Conservation (phyloP, 2,888 invertebrate species). For the Tinea semifulvella region DNA sequence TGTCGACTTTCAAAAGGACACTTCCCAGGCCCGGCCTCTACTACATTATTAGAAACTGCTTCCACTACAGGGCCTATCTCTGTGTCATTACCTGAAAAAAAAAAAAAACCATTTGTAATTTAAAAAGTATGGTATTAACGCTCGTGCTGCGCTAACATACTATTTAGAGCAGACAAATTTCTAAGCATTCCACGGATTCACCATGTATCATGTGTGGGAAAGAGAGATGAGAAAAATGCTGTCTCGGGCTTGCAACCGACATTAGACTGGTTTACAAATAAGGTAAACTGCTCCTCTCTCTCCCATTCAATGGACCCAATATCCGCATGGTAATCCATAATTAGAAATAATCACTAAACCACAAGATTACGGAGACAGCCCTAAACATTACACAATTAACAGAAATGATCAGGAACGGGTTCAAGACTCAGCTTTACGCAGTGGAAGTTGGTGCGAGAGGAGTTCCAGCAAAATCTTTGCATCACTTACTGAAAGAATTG, state of each 20-base stretch:
- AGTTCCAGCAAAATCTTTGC: too few species aligned
- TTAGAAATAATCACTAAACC: too few species aligned
- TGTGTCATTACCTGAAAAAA: constrained; percentile 48
- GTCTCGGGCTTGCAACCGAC: too few species aligned
- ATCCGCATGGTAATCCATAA: background rate
- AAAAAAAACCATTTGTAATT: background rate
- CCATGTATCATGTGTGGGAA: too few species aligned
- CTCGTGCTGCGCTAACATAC: background rate
- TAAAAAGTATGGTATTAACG: background rate
- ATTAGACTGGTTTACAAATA: background rate
- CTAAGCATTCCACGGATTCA: too few species aligned
- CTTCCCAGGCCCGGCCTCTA: constrained; percentile 77
- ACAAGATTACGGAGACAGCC: too few species aligned
- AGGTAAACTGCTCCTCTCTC: background rate
- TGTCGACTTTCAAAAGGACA: constrained; percentile 88
- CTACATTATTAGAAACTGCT: constrained; percentile 61
- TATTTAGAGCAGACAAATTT: background rate
- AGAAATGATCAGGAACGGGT: too few species aligned
- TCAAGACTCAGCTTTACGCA: too few species aligned
- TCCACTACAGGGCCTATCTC: constrained; percentile 70
- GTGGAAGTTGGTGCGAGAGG: too few species aligned
- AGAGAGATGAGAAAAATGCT: too few species aligned
- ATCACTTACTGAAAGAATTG: too few species aligned
- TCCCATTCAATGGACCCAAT: background rate
- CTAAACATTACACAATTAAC: too few species aligned